Evolutionary conservation across 2,113 vertebrate species (phyloP), one percentile per base, ranked within the genome.

Genomic region (Engystomops pustulosus): DNA sequence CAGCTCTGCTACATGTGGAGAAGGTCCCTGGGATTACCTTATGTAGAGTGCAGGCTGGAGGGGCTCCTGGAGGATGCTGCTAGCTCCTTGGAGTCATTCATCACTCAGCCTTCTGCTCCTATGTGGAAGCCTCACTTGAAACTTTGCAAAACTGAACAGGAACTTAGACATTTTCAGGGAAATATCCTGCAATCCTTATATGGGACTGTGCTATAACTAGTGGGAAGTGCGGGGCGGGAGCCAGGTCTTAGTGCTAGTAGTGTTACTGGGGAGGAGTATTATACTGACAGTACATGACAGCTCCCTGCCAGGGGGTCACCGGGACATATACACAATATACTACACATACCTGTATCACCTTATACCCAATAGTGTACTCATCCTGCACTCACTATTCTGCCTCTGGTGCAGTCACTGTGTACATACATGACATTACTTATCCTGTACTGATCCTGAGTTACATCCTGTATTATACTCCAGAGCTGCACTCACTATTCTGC

Each of bases 201-300:
- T 88, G 89, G 89, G 90, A 89, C 88, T 83, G 68, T 76, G 88
- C 88, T 89, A 86, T 86, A 60, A 87, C 89, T 91, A 90, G 89
- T 79, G 84, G 80, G 82, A 83, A 84, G 78, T 60, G 34, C 0
- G 0, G 77, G 68, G 86, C 85, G 55, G n/a, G 53, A 74, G 2
- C 49, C 86, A 87, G 90, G 91, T 93, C 91, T 90, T 86, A 90
- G 87, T 79, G 89, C 83, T 87, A 41, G 18, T 65, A 70, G 87
- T 15, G 23, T 82, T 89, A 80, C 27, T 68, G 68, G 30, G 11
- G 20, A n/a, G 14, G 30, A 9, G n/a, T n/a, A n/a, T n/a, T n/a
- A n/a, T n/a, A n/a, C n/a, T n/a, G 4, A 53, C 49, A 4, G 49
- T 17, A 53, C 49, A 53, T 17, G 49, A 18, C 44, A 41, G 38